Percentiles rank a stretch among this genome's conserved stretches.
Conservation (phyloP, 2,888 invertebrate genomes). For the Piscicola geometra region DNA sequence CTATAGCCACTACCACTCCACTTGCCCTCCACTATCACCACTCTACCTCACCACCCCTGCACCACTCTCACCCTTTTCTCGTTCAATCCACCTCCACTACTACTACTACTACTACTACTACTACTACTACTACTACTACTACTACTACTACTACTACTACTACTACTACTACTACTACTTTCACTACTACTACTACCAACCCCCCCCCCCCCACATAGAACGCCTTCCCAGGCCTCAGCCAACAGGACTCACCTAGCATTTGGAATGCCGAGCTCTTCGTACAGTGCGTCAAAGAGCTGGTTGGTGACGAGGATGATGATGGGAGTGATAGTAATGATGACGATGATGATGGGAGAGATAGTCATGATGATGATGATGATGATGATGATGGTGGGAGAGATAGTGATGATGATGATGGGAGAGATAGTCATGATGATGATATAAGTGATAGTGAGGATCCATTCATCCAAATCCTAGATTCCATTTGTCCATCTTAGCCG, state of each 20-base stretch:
- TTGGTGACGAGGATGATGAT: slow-evolving; percentile 51
- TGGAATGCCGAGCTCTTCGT: slow-evolving; percentile 94
- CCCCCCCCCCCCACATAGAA: slow-evolving; percentile 1
- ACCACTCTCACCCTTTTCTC: too few species aligned
- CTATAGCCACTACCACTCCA: too few species aligned
- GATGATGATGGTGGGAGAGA: neutral
- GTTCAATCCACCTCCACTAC: too few species aligned
- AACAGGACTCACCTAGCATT: slow-evolving; percentile 59
- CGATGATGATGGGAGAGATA: too few species aligned
- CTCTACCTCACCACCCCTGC: too few species aligned
- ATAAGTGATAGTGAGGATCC: too few species aligned
- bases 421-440: neutral
- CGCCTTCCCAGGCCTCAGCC: slow-evolving; percentile 42
- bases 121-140: slow-evolving; percentile 2
- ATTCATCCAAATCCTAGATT: too few species aligned
- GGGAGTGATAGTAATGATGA: neutral
- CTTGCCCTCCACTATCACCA: too few species aligned
- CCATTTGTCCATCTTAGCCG: too few species aligned
- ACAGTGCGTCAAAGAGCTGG: slow-evolving; percentile 81
- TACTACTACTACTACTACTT: too few species aligned
- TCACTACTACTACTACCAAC: too few species aligned
- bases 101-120: slow-evolving; percentile 20
- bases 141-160: neutral
- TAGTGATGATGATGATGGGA: too few species aligned
- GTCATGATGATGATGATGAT: neutral